Conservation (phyloP, 2,113 vertebrate species). For the Opisthocomus hoazin region DNA sequence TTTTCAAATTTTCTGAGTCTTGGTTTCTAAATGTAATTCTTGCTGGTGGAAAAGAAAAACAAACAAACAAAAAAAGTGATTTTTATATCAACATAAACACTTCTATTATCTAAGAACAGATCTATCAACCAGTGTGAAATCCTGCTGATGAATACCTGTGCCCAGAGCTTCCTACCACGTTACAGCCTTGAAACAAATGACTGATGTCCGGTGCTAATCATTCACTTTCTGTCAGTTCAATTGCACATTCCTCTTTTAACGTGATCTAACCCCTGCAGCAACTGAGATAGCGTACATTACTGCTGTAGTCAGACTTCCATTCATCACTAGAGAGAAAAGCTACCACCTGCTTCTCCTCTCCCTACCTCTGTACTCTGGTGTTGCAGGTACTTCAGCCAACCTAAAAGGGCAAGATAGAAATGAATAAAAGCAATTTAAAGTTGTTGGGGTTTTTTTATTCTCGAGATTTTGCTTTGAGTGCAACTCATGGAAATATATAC, state of each 20-base stretch:
- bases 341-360: neutral
- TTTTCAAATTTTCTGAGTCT: neutral
- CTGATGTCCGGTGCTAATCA: constrained; percentile 61
- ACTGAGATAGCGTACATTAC: constrained; percentile 42
- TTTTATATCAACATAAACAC: neutral
- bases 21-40: neutral
- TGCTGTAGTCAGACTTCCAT: constrained; percentile 44
- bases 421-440: neutral
- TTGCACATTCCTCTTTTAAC: constrained; percentile 44
- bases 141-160: neutral
- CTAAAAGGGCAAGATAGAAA: neutral
- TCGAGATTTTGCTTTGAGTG: neutral
- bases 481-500: neutral
- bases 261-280: constrained; percentile 70
- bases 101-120: neutral
- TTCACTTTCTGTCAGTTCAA: constrained; percentile 38
- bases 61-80: no score
- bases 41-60: neutral
- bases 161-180: neutral
- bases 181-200: constrained; percentile 37
- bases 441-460: neutral
- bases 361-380: neutral
- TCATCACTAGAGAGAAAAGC: constrained; percentile 27
- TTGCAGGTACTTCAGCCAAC: neutral
- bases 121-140: neutral